phyloP scores from a whole-genome alignment of 2,888 invertebrate species.

The Thyatira batis region DNA sequence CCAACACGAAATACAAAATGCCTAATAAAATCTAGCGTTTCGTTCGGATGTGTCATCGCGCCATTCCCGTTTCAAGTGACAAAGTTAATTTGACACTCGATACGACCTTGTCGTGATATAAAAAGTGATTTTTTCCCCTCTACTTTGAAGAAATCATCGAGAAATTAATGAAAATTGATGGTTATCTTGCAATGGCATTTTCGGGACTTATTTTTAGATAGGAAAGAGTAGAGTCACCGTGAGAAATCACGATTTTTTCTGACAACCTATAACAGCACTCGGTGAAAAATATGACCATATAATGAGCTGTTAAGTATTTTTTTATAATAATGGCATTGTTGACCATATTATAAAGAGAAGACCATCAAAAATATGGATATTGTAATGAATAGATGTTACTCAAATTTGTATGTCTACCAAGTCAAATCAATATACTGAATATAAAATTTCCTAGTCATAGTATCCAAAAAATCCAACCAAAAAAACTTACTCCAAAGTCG shows the following conservation, averaged over 20 bases:
- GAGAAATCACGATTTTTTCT: too few relatives aligned
- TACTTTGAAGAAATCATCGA: neutral
- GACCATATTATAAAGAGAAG: too few relatives aligned
- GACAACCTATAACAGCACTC: too few relatives aligned
- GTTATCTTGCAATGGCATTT: neutral
- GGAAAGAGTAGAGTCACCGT: too few relatives aligned
- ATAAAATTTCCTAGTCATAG: neutral
- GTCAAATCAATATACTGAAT: neutral
- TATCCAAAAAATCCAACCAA: constrained; percentile 12
- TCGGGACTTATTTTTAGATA: neutral
- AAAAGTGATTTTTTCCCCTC: neutral
- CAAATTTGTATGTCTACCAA: neutral
- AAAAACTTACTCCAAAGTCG: constrained; percentile 15
- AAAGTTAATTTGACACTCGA: constrained; percentile 16
- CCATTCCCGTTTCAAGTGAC: constrained; percentile 12
- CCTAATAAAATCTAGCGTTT: constrained; percentile 8
- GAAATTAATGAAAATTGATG: neutral
- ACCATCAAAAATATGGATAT: too few relatives aligned
- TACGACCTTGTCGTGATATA: neutral
- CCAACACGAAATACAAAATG: constrained; percentile 15
- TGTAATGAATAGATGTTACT: neutral
- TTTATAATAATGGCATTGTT: too few relatives aligned
- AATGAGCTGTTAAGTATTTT: too few relatives aligned
- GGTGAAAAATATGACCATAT: too few relatives aligned
- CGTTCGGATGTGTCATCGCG: neutral